Base-by-base conservation (phyloP, 2,888 invertebrate genomes). In the Schrankia costaestrigalis region DNA sequence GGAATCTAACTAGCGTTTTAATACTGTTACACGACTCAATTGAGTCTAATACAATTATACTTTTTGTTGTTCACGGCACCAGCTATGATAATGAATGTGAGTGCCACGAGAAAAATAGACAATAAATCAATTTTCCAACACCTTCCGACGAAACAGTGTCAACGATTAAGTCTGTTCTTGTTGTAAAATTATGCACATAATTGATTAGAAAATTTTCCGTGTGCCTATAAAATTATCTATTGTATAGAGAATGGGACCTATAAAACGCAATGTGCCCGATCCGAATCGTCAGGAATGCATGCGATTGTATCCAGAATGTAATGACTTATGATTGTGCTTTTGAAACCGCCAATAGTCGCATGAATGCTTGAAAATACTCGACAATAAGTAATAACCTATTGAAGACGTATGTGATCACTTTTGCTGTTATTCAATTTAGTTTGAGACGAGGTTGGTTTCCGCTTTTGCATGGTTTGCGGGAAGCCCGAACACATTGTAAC, bases 391-490 rank as follows among this genome's bases (percentile, higher is more conserved):
- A 76, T 78, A 78, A 78, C 75, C 74, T 71, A 78, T 77, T 70
- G 72, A 74, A 82, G 68, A 79, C 63, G 78, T 83, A 80, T 84
- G 83, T 80, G 84, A 85, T 78, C 83, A 82, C 80, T 84, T 82
- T 84, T 85, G 85, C 85, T 86, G 84, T 84, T 86, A 85, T 83
- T 79, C 84, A 84, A 86, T 85, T 86, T 84, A 66, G 83, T 82
- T 74, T 83, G 76, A 74, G 70, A 70, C 70, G 70, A 71, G 67
- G 68, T 79, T 67, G 77, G 79, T 84, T 84, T 85, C 84, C 82
- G 79, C 83, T 83, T 83, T 85, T 85, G 81, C 79, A 83, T 76
- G 78, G 82, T 82, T 78, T 85, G 85, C 75, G 83, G 81, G 57
- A 62, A 63, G 71, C 57, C 58, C 55, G 52, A 73, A 68, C 71